Evolutionary conservation across 2,888 invertebrate genomes (phyloP).

Genomic region (Petrophora chlorosata): DNA sequence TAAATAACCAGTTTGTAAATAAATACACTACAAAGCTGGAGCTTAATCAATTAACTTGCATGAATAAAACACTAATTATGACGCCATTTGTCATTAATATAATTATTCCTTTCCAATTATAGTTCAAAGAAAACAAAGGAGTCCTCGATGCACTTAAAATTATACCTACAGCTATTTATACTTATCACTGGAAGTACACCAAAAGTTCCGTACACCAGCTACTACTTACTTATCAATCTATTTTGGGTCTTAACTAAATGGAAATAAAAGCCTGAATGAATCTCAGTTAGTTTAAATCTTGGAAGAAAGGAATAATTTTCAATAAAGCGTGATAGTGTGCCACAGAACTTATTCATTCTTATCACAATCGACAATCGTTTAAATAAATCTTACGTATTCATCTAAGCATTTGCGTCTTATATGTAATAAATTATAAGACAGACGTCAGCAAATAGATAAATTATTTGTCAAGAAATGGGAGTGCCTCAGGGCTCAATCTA

Average conservation of each 20-base stretch:
- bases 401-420: too few relatives aligned
- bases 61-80: conserved; percentile 1
- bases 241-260: background rate
- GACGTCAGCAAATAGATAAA: background rate
- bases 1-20: background rate
- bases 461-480: background rate
- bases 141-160: background rate
- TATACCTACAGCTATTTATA: conserved; percentile 2
- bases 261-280: background rate
- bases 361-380: background rate
- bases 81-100: background rate
- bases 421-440: too few relatives aligned
- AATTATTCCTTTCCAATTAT: background rate
- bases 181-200: background rate
- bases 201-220: background rate
- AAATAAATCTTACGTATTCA: too few relatives aligned
- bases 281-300: too few relatives aligned
- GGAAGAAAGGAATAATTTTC: background rate
- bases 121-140: background rate
- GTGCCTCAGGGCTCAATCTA: background rate
- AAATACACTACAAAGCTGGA: background rate
- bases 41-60: background rate
- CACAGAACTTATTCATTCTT: background rate
- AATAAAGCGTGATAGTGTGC: conserved; percentile 1
- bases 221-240: background rate